Conservation (phyloP, 2,888 invertebrate genomes). For the Drosophila buzzatii region DNA sequence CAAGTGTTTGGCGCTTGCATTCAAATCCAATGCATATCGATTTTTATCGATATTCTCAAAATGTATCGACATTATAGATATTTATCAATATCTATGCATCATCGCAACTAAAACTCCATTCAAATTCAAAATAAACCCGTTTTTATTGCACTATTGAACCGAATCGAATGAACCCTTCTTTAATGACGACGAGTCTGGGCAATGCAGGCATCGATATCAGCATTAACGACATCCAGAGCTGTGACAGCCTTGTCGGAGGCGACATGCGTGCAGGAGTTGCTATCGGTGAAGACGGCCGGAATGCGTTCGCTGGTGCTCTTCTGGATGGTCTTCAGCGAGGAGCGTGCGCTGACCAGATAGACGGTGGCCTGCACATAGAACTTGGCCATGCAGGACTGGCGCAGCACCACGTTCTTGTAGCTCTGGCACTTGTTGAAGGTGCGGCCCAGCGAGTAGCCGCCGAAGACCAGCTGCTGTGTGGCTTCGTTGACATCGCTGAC, state of each 20-base stretch:
- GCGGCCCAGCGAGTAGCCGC: constrained; percentile 54
- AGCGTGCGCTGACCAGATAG: constrained; percentile 57
- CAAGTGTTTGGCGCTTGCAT: too few relatives aligned
- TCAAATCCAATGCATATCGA: not conserved
- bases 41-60: not conserved
- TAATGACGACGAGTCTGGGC: constrained; percentile 7
- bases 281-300: constrained; percentile 66
- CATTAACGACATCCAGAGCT: constrained; percentile 53
- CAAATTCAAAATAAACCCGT: not conserved
- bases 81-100: not conserved
- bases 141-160: constrained; percentile 10
- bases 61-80: too few relatives aligned
- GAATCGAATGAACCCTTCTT: not conserved
- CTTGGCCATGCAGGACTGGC: constrained; percentile 60
- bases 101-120: not conserved
- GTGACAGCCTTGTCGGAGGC: constrained; percentile 65
- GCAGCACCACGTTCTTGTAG: constrained; percentile 52
- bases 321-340: constrained; percentile 71
- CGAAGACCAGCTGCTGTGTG: constrained; percentile 71
- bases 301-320: constrained; percentile 64
- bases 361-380: constrained; percentile 60
- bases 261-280: constrained; percentile 67
- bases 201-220: constrained; percentile 60
- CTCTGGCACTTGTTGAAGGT: constrained; percentile 64
- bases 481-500: constrained; percentile 69